Percentiles rank a stretch among this genome's conserved stretches.
Conservation (phyloP, 2,113 vertebrate genomes). For the Pitta sordida region DNA sequence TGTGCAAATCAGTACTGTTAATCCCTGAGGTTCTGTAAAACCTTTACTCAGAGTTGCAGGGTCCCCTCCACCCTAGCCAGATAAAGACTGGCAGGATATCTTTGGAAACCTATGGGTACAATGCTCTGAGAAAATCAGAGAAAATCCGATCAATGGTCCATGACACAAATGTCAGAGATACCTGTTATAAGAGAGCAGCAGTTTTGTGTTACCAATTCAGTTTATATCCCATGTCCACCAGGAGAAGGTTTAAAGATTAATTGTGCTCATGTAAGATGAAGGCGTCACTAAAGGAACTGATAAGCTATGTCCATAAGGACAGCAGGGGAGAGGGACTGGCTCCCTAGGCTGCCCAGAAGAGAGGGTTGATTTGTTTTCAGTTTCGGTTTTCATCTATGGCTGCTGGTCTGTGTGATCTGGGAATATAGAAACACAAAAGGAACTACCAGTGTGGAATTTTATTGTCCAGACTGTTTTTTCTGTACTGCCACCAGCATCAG, state of each 20-base stretch:
- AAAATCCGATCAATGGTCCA: fast-evolving
- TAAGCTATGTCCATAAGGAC: background rate
- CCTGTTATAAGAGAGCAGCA: background rate
- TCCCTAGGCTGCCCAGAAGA: background rate
- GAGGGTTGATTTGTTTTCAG: background rate
- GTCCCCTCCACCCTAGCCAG: background rate
- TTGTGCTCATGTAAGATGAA: background rate
- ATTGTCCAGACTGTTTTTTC: background rate
- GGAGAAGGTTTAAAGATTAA: background rate
- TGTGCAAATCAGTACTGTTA: background rate
- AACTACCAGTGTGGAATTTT: background rate
- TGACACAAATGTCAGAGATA: background rate
- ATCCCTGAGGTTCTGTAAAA: background rate
- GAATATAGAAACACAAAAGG: background rate
- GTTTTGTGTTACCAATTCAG: background rate
- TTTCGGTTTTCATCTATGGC: background rate
- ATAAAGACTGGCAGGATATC: background rate
- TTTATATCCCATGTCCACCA: background rate
- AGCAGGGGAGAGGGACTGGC: background rate
- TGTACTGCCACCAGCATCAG: background rate
- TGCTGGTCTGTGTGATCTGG: background rate
- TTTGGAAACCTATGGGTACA: background rate
- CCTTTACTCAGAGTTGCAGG: background rate
- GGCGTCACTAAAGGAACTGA: background rate
- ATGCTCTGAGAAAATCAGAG: background rate